phyloP scores from a whole-genome alignment of 2,797 vertebrate genomes.

The Cynopterus sphinx region DNA sequence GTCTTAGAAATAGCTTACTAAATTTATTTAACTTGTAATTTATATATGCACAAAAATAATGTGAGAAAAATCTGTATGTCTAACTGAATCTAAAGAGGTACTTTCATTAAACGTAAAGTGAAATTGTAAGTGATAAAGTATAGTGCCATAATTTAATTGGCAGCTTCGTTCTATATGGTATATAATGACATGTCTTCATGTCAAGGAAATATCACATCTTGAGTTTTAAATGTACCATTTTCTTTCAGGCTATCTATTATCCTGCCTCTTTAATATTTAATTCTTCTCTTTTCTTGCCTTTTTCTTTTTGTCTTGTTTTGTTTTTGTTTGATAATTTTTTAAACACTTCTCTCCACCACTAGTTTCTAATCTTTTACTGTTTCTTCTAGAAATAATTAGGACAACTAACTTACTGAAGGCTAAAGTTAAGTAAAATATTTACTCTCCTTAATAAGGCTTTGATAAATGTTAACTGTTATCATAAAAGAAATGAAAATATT shows the following conservation, averaged over 20 bases:
- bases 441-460: slow-evolving; percentile 5
- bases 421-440: slow-evolving; percentile 6
- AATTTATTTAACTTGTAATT: slow-evolving; percentile 4
- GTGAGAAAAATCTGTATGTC: not conserved
- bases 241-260: not conserved
- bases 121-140: not conserved
- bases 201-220: not conserved
- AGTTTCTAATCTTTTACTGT: slow-evolving; percentile 18
- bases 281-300: not conserved
- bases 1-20: not conserved
- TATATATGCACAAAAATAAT: not conserved
- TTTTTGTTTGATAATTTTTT: slow-evolving; percentile 7
- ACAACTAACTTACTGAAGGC: slow-evolving; percentile 1
- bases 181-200: not conserved
- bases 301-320: not conserved
- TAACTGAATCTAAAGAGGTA: slow-evolving; percentile 4
- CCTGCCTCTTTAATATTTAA: not conserved
- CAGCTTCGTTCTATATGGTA: not conserved
- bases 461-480: slow-evolving; percentile 1
- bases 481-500: slow-evolving; percentile 21
- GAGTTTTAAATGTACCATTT: not conserved
- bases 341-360: not conserved
- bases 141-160: not conserved
- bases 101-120: not conserved
- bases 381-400: slow-evolving; percentile 42